These are phyloP conservation scores for Trachemys scripta DNA, from an alignment of 2,113 vertebrate genomes.

Conservation along the genomic window DNA sequence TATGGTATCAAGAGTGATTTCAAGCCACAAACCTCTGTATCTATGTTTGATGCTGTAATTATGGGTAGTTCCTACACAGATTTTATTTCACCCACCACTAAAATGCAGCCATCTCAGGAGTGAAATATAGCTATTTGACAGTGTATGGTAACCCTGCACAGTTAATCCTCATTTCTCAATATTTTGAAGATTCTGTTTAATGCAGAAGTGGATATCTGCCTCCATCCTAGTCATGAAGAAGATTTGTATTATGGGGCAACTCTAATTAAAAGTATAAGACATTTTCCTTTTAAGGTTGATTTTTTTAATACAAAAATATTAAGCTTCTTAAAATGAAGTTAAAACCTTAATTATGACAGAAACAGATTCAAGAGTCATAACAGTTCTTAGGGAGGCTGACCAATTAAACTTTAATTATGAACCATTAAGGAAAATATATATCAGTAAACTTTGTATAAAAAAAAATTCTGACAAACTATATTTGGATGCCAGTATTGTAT, in stretches of 20 bases:
- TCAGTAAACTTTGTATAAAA: not conserved
- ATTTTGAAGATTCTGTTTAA: not conserved
- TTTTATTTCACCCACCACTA: not conserved
- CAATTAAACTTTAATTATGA: not conserved
- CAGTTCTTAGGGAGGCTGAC: not conserved
- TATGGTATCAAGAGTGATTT: not conserved
- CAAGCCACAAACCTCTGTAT: not conserved
- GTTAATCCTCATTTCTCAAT: not conserved
- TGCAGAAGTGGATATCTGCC: not conserved
- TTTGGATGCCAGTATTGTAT: not conserved
- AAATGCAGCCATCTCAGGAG: not conserved
- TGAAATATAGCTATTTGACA: not conserved
- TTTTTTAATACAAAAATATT: not conserved
- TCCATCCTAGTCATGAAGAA: not conserved
- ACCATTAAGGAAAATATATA: not conserved
- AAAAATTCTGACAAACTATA: not conserved
- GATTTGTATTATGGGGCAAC: not conserved
- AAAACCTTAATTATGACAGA: not conserved
- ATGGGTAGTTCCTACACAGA: not conserved
- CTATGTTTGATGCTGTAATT: not conserved
- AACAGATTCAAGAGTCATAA: not conserved
- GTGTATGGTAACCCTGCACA: not conserved
- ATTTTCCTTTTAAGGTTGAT: not conserved
- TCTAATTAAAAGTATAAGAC: not conserved
- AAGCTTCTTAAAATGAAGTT: not conserved